Evolutionary conservation across 2,797 vertebrate genomes (phyloP), one percentile per base, ranked within the genome.

Genomic region (Coranthus polyacanthus): DNA sequence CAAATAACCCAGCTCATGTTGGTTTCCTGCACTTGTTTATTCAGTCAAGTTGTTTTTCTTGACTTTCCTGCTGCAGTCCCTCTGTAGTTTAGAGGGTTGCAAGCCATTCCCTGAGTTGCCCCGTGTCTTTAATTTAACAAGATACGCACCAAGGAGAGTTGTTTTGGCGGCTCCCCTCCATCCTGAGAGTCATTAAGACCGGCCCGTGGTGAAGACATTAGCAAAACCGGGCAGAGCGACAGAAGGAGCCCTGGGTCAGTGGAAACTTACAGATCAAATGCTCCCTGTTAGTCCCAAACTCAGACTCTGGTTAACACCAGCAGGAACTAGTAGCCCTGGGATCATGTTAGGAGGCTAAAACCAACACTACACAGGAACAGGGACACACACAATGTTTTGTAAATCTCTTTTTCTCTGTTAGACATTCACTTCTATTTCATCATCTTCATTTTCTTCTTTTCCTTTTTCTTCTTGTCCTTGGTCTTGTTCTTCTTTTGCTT

Each of bases 201-300:
- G 12, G 68, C 68, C 68, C 74, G 72, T 20, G 20, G 78, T 72
- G 79, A 83, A 53, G 75, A 50, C 64, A 66, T 83, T 82, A 77
- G 75, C 80, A 81, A 80, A 59, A 66, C 24, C 52, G 41, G 62
- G 52, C 74, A 47, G 76, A 65, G 59, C 20, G 37, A 78, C 78
- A 64, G 18, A 69, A 26, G 39, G 45, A 70, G 59, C 57, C 61
- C 65, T 8, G 58, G 68, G 85, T 83, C 85, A 84, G 54, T 73
- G 83, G 83, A 83, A 89, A 84, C 66, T 66, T 72, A 55, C 71
- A 82, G 75, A 84, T 85, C 80, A 88, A 82, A 82, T 55, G 6
- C 45, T 79, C 58, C 49, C 56, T 44, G 56, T 80, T 83, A 57
- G 32, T 51, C 36, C 58, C 50, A 46, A 51, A 74, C 65, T 26